Evolutionary conservation across 2,797 vertebrate species (phyloP), one percentile per base, ranked within the genome.

Genomic region (Paramormyrops hopkinsi): DNA sequence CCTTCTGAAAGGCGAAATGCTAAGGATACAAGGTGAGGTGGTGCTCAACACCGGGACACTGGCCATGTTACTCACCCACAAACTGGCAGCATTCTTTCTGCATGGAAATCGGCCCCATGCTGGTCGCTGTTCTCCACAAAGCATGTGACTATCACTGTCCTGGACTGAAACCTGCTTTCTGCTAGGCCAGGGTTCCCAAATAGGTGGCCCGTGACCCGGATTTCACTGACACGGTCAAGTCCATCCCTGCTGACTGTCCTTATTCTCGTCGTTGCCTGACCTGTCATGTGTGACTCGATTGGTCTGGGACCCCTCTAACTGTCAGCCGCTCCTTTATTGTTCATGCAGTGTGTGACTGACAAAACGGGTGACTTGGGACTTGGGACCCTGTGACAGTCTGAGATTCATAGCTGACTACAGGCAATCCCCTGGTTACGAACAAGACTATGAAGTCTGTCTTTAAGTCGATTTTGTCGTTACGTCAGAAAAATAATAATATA

Each of bases 1-100:
- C 89, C 93, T 94, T 41, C 9, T 94, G 14, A 94, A 95, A 88
- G 95, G 95, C 89, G 95, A 96, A 8, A 93, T 96, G 65, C 96
- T 95, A 50, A 88, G 85, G 37, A 87, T 94, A 59, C 93, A 93
- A 93, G 93, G 96, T 96, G 88, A 90, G 65, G 50, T n/a, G 33
- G 2, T 9, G 19, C 2, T 44, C 17, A 4, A 8, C 73, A 44
- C 73, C 2, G 1, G 2, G 14, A 9, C 73, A n/a, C 17, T n/a
- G 73, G 33, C 1, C 33, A 25, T 76, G 69, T 76, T 37, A 76
- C 69, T 76, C 69, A 6, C 29, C 2, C 65, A 73, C 8, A 62
- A 62, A 25, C n/a, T 1, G 59, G 59, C 65, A 37, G 25, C 65
- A 37, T 37, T 73, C 0, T 3, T 17, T n/a, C 73, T 79, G 37